Percentiles rank a stretch among this genome's conserved stretches.
Evolutionary conservation across 2,113 vertebrate species (phyloP).

Genomic region (Hyla sarda): DNA sequence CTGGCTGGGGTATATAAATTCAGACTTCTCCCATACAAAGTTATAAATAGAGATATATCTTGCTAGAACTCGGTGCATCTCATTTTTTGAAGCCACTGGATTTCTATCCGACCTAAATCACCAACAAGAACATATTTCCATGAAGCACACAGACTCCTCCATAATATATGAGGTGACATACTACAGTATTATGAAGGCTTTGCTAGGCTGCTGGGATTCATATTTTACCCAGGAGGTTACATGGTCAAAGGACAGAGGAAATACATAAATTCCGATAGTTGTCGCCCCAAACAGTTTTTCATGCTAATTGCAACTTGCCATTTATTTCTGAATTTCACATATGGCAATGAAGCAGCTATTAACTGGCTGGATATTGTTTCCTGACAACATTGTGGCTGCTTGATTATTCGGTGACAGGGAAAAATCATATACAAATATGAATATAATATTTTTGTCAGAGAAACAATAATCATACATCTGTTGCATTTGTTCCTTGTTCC

Average conservation of each 20-base stretch:
- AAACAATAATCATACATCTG: slow-evolving; percentile 32
- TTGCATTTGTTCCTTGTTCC: slow-evolving; percentile 37
- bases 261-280: background rate
- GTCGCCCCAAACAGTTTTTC: background rate
- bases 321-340: background rate
- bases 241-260: background rate
- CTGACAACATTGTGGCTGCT: background rate
- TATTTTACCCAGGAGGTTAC: slow-evolving; percentile 8
- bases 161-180: slow-evolving; percentile 40
- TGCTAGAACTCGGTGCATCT: background rate
- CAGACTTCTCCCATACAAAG: slow-evolving; percentile 34
- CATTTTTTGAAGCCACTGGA: slow-evolving; percentile 21
- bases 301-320: slow-evolving; percentile 3
- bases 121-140: slow-evolving; percentile 41
- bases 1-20: slow-evolving; percentile 18
- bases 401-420: slow-evolving; percentile 11
- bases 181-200: slow-evolving; percentile 23
- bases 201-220: slow-evolving; percentile 16
- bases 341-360: slow-evolving; percentile 3
- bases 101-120: slow-evolving; percentile 36
- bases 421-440: background rate
- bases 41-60: slow-evolving; percentile 43
- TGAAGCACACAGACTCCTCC: slow-evolving; percentile 4
- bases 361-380: background rate
- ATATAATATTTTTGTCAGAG: slow-evolving; percentile 21